These are phyloP conservation scores for Anoura caudifer DNA, from an alignment of 2,113 vertebrate species.

Conservation along the genomic window DNA sequence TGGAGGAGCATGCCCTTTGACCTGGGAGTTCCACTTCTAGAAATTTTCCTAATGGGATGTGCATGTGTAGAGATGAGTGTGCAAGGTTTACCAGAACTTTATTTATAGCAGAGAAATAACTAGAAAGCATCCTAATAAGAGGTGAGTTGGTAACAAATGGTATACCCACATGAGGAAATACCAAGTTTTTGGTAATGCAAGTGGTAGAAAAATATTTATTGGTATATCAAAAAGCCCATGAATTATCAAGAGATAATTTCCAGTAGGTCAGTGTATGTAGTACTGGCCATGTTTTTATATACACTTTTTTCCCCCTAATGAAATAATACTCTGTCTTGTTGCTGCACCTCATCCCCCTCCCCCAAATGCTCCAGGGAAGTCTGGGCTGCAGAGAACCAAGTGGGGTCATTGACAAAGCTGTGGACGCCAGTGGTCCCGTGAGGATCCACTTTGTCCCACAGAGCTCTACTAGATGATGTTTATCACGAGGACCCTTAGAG, in stretches of 20 bases:
- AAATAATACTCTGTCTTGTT: background rate
- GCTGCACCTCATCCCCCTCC: background rate
- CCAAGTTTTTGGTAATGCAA: background rate
- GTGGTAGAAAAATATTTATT: background rate
- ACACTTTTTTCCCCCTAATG: background rate
- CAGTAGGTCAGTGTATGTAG: too few species aligned
- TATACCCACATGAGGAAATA: background rate
- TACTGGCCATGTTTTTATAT: background rate
- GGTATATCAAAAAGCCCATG: background rate
- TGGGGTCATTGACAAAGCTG: background rate
- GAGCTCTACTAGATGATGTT: background rate
- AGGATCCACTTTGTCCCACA: fast-evolving
- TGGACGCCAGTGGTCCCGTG: fast-evolving
- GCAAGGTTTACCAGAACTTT: background rate
- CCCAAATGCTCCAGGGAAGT: background rate
- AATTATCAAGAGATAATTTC: background rate
- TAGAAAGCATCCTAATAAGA: background rate
- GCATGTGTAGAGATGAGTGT: too few species aligned
- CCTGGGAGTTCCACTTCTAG: background rate
- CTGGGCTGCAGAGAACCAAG: background rate
- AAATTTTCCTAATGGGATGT: background rate
- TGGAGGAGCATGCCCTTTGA: background rate
- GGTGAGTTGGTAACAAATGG: background rate
- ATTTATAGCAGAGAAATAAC: background rate
- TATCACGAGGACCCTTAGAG: background rate